Evolutionary conservation across 2,797 vertebrate genomes (phyloP), one percentile per base, ranked within the genome.

Genomic region (Channa striata): DNA sequence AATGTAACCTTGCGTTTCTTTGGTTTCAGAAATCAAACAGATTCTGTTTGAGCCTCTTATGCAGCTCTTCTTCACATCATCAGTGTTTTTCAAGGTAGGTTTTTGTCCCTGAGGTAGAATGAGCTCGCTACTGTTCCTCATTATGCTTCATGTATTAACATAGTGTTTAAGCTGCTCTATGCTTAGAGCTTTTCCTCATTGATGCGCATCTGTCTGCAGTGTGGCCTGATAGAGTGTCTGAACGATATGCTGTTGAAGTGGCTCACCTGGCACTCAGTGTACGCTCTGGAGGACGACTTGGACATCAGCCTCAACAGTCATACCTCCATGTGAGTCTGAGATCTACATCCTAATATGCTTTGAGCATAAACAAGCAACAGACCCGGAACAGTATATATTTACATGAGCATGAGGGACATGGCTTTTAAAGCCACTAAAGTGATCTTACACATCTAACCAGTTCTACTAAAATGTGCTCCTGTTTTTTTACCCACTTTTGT

Each of bases 61-160:
- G 86, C 94, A 96, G 75, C 94, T 99, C 20, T 99, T 97, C 87
- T 96, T 96, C 88, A 96, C 96, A 33, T 98, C 97, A 2, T 95
- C 95, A 0, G 61, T 97, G 70, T 97, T 95, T 92, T 97, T 98
- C 80, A 98, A 99, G 97, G 98, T 99, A 93, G 33, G 71, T 13
- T 57, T 78, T 46, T 6, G 9, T 44, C 17, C 48, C 54, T 1
- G 46, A 17, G 8, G 14, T 9, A n/a, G 10, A 71, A 59, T 37
- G 20, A 61, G 14, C 8, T 20, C 11, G 13, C 20, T 59, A 11
- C 16, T 6, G 14, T 23, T 34, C 5, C 10, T 52, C 11, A 25
- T 33, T 34, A 37, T 40, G 17, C 34, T 2, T n/a, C 23, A 36
- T 58, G 11, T 57, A 42, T 56, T 49, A 4, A 17, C 25, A 64